phyloP scores from a whole-genome alignment of 2,797 vertebrate species.

The Cynopterus sphinx region DNA sequence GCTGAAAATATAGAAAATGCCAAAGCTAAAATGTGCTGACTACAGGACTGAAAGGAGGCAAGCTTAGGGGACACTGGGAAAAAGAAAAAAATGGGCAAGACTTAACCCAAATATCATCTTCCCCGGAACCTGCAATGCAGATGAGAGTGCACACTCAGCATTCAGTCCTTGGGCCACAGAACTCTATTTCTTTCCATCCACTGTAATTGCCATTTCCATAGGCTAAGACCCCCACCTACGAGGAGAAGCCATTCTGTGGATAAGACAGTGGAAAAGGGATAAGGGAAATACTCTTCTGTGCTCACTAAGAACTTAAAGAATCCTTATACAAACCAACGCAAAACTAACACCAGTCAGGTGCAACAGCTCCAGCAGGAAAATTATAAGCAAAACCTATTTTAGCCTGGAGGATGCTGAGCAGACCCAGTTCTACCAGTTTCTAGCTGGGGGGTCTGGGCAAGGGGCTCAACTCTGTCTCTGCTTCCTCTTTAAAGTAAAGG shows the following conservation, averaged over 20 bases:
- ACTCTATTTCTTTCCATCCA: not conserved
- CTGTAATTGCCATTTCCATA: not conserved
- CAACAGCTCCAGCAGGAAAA: not conserved
- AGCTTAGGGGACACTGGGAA: not conserved
- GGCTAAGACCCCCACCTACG: not conserved
- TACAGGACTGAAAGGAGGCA: not conserved
- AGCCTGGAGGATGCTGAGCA: not conserved
- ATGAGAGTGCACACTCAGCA: not conserved
- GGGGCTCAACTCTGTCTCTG: not conserved
- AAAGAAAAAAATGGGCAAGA: not conserved
- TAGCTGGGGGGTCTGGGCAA: not conserved
- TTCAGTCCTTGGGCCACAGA: not conserved
- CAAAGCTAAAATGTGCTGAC: constrained; percentile 55
- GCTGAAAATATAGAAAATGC: not conserved
- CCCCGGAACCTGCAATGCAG: constrained; percentile 46
- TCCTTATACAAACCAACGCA: not conserved
- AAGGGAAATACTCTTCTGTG: not conserved
- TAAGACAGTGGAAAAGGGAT: not conserved
- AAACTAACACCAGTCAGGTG: not conserved
- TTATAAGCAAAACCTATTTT: not conserved
- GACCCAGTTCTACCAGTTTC: not conserved
- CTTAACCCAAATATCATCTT: not conserved
- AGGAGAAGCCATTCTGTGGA: not conserved
- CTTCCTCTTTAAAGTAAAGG: not conserved
- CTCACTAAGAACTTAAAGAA: not conserved